Evolutionary conservation across 2,888 invertebrate species (phyloP), one percentile per base, ranked within the genome.

Genomic region (Dorcus parallelipipedus): DNA sequence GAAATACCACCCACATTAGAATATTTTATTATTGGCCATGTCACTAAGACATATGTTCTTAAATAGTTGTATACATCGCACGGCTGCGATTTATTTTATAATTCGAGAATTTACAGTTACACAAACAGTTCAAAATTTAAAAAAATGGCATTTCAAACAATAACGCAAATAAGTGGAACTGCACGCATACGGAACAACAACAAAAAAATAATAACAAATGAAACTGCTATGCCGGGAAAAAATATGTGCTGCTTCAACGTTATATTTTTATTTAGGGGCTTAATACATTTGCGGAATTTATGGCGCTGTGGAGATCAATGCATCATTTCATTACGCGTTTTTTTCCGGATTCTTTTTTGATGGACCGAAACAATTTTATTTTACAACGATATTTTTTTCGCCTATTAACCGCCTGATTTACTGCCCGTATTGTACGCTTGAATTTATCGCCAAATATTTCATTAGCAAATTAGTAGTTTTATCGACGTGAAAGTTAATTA

Each of bases 391-490:
- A 33, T 33, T 33, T 33, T 33, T 42, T 42, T 14, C 42, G 42
- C 10, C 14, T 10, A 14, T 14, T 42, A 51, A 52, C 38, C 23
- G 26, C 26, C 38, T 49, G 56, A 56, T 56, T 56, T 56, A 56
- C 38, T 33, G 42, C 10, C 42, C 43, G 43, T 56, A 52, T 49
- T 42, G 49, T 45, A 33, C 42, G 43, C 51, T 23, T 38, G 42
- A 50, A 56, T 56, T 56, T 56, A 56, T 56, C 26, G 56, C 50
- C 49, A 56, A 40, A 56, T 56, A 56, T 56, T 56, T 56, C 50
- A 56, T 56, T 50, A 56, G 49, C 50, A 50, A 56, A 56, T 56
- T 56, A 56, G 56, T 52, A 56, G 51, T 56, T 56, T 33, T 33
- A 33, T 33, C 26, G 26, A 33, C 26, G 26, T 33, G 26, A 33